Evolutionary conservation across 2,797 vertebrate species (phyloP).

Genomic region (Hapalemur alaotrensis): DNA sequence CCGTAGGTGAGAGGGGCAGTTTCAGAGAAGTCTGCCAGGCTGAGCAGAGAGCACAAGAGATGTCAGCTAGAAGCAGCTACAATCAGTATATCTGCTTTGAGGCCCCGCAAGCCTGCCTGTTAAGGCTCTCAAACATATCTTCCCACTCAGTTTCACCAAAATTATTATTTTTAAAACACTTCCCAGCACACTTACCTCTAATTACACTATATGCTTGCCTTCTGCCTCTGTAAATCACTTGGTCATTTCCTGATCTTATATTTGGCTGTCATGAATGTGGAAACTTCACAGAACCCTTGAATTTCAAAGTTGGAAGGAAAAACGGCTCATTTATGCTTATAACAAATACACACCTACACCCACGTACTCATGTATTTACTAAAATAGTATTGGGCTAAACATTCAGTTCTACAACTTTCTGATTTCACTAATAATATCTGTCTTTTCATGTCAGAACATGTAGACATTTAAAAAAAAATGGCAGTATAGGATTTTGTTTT

Average conservation of each 20-base stretch:
- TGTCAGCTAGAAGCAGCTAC: not conserved
- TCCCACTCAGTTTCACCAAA: not conserved
- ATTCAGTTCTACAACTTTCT: not conserved
- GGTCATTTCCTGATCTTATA: conserved; percentile 30
- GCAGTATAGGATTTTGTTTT: not conserved
- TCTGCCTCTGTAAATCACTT: conserved; percentile 20
- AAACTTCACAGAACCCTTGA: conserved; percentile 11
- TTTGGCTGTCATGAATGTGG: not conserved
- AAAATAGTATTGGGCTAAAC: not conserved
- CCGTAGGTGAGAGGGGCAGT: not conserved
- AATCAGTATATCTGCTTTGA: not conserved
- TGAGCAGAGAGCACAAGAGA: not conserved
- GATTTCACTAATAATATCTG: not conserved
- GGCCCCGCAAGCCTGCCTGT: not conserved
- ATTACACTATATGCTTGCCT: not conserved
- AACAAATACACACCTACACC: not conserved
- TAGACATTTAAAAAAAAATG: not conserved
- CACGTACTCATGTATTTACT: not conserved
- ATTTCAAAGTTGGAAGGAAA: conserved; percentile 24
- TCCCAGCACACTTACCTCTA: not conserved
- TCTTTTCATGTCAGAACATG: not conserved
- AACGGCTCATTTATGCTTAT: not conserved
- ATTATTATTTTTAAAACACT: conserved; percentile 20
- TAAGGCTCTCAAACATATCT: not conserved
- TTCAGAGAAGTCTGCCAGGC: not conserved